Base-by-base conservation (phyloP, 2,888 invertebrate species). In the Drosophila gaucha region DNA sequence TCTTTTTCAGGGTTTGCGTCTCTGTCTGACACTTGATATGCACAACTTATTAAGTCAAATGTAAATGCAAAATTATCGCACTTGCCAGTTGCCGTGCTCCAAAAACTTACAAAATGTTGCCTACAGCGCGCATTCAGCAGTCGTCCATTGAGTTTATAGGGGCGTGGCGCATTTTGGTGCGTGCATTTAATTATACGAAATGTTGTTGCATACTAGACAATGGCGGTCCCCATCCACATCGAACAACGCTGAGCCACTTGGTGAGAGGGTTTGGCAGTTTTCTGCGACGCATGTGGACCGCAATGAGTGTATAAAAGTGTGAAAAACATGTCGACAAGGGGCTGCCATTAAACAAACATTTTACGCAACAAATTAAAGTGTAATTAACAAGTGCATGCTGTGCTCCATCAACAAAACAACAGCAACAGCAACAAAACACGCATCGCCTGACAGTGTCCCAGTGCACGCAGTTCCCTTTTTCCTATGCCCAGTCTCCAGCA, bases 291-390 rank as follows among this genome's bases (percentile, higher is more conserved):
- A 74, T 77, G 58, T 73, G 52, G 72, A 67, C 75, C 79, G 79
- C 76, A 76, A 66, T 79, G 64, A 76, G 80, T 80, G 78, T 86
- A 86, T 83, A 84, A 78, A 84, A 80, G 87, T 80, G 87, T 78
- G 87, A 85, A 80, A 80, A 83, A 84, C 82, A 82, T 82, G 88
- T 74, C 67, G 67, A 74, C 74, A 54, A 65, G 64, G 64, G 54
- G 50, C 86, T 72, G 83, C 79, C 87, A 86, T 86, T 88, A 88
- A 86, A 73, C 73, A 86, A 88, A 86, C 87, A 88, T 88, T 88
- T 84, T 88, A 88, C 88, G 88, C 88, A 88, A 83, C 82, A 83
- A 83, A 88, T 84, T 84, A 84, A 84, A 84, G 78, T 87, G 85
- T 84, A 84, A 84, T 84, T 84, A 88, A 88, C 88, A 88, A 88